Evolutionary conservation across 2,113 vertebrate species (phyloP).

Genomic region (Caracal caracal): DNA sequence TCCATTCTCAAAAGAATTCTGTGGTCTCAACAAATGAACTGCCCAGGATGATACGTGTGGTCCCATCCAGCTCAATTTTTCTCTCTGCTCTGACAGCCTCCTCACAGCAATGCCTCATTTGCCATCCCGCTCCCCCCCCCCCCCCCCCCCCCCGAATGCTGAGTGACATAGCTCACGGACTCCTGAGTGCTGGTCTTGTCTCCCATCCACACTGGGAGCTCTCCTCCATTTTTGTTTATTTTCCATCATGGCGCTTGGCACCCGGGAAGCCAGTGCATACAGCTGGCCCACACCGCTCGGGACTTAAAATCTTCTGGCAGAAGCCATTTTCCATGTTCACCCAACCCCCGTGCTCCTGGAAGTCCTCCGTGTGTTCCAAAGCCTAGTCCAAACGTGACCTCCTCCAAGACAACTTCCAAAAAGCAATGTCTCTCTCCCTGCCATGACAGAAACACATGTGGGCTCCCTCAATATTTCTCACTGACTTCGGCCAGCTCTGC

Average conservation of each 20-base stretch:
- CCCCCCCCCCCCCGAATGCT: background rate
- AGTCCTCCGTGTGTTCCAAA: background rate
- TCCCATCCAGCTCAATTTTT: background rate
- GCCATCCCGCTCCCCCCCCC: fast-evolving
- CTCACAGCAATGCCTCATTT: background rate
- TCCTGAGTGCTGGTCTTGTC: background rate
- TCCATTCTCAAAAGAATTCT: background rate
- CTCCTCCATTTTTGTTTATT: background rate
- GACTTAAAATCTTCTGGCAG: background rate
- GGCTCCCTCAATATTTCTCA: background rate
- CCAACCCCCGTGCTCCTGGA: background rate
- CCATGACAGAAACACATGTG: background rate
- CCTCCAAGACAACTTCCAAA: background rate
- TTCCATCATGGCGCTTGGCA: background rate
- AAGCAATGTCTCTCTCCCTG: background rate
- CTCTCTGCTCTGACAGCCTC: background rate
- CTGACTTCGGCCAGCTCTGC: background rate
- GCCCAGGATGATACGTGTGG: background rate
- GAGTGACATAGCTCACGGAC: fast-evolving
- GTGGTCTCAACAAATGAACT: background rate
- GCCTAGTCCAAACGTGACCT: background rate
- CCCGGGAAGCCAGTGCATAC: background rate
- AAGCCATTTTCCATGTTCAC: background rate
- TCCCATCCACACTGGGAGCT: background rate
- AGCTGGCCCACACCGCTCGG: background rate